These are phyloP conservation scores for Aphelenchoides fujianensis DNA, from an alignment of 1,140 invertebrate genomes.

Conservation along the genomic window DNA sequence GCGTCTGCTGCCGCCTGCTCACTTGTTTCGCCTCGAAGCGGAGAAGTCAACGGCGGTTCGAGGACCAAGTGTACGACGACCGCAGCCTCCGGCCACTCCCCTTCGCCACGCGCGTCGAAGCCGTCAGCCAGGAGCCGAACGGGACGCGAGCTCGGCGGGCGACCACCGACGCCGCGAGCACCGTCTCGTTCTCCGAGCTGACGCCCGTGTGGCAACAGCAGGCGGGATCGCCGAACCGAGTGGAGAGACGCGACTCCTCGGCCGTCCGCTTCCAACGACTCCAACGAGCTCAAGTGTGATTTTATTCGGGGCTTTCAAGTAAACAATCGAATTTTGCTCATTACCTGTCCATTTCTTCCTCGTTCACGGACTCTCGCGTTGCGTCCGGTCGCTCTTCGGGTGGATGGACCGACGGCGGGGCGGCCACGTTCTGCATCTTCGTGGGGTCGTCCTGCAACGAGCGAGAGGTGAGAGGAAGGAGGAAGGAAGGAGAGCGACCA, in stretches of 20 bases:
- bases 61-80: neutral
- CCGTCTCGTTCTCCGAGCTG: too few relatives aligned
- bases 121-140: neutral
- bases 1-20: neutral
- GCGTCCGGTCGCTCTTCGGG: too few relatives aligned
- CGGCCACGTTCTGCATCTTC: too few relatives aligned
- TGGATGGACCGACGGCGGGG: too few relatives aligned
- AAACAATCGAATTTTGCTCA: too few relatives aligned
- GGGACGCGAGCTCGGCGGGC: neutral
- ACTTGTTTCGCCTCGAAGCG: neutral
- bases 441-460: too few relatives aligned
- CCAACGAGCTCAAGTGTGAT: constrained; percentile 5
- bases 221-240: neutral
- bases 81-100: neutral
- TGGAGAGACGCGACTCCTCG: neutral
- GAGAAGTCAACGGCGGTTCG: neutral
- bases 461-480: too few relatives aligned
- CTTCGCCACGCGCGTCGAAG: neutral
- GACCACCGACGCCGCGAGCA: neutral
- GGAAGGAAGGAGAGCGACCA: too few relatives aligned
- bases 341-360: too few relatives aligned
- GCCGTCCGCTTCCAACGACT: neutral
- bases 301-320: neutral
- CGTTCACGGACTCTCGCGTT: too few relatives aligned
- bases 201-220: neutral